Evolutionary conservation across 2,113 vertebrate genomes (phyloP), one percentile per base, ranked within the genome.

Genomic region (Setophaga kirtlandii): DNA sequence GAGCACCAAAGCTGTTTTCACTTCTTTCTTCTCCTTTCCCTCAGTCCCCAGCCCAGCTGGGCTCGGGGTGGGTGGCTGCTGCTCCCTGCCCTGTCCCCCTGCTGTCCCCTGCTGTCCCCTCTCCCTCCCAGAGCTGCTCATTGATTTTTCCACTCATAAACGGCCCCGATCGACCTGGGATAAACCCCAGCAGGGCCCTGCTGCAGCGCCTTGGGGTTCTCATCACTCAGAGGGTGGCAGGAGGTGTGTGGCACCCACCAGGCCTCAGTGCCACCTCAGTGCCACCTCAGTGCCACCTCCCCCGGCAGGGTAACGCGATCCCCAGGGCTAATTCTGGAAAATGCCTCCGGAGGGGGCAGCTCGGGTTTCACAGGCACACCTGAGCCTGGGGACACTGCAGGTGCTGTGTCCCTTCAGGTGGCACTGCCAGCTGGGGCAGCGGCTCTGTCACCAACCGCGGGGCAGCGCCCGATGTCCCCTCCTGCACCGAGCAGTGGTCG

Each of bases 11-110:
- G 64, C 50, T 62, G 62, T 73, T 97, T 84, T 92, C 94, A 78
- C 85, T 96, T 96, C 94, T 96, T 89, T 53, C 71, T 97, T 95
- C 84, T 85, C 50, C 82, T n/a, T 83, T 90, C 82, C 52, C 68
- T 41, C 35, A 9, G 62, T 15, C n/a, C 6, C 50, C 44, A 20
- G 67, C 73, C 25, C 47, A 7, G 87, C 10, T 33, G 1, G 50
- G 21, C 22, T 19, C 9, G 0, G 46, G 35, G 47, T 27, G 47
- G 63, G 37, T 8, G 12, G 39, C 1, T 6, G 56, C 1, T 6
- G 56, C 6, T 20, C 8, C 65, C 41, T 33, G 68, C 28, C 27
- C 49, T 25, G 21, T 13, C 65, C 84, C 69, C 44, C 44, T 64
- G 50, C 67, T 68, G 46, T 23, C 44, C 46, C 46, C 46, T 50